Evolutionary conservation across 2,888 invertebrate genomes (phyloP), one percentile per base, ranked within the genome.

Genomic region (Desoria tigrina): DNA sequence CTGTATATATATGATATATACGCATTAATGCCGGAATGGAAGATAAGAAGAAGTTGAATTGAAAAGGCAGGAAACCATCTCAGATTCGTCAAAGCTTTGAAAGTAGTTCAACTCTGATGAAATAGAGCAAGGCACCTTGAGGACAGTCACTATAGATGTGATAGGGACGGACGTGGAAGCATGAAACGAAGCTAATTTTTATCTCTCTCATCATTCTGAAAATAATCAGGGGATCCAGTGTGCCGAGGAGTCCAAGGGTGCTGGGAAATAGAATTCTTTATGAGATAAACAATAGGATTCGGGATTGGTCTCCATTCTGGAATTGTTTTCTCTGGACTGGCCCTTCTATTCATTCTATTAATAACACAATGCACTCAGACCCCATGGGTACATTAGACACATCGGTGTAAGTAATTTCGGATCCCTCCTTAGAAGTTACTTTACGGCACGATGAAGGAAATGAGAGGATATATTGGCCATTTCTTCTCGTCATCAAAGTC

Each of bases 251-350:
- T 65, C 65, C 65, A 62, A 68, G 62, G 65, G 68, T 63, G 68
- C 60, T 37, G 53, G 65, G 59, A 68, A 68, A 68, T 68, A 62
- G 68, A 68, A 65, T 68, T 65, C 65, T 68, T 68, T 65, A 65
- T 63, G 51, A 65, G 60, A 63, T 65, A 65, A 63, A 68, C 65
- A 68, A 68, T 63, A 68, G 65, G 37, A 54, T 32, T 45, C 21
- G 4, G 45, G 21, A 45, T 45, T 45, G 45, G 16, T 45, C 45
- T 45, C 45, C 21, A 16, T 45, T 6, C 45, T 45, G 9, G 45
- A 45, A 45, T 45, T 45, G 21, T 45, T 45, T 45, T 45, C 45
- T 16, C 16, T 21, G 21, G 9, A 6, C 45, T 9, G 21, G 54
- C 18, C 16, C 28, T 28, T 16, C n/a, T n/a, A 7, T 49, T 50